Percentiles rank a stretch among this genome's conserved stretches.
These are phyloP conservation scores for Reticulitermes speratus DNA, from an alignment of 1,140 invertebrate genomes.

Conservation along the genomic window DNA sequence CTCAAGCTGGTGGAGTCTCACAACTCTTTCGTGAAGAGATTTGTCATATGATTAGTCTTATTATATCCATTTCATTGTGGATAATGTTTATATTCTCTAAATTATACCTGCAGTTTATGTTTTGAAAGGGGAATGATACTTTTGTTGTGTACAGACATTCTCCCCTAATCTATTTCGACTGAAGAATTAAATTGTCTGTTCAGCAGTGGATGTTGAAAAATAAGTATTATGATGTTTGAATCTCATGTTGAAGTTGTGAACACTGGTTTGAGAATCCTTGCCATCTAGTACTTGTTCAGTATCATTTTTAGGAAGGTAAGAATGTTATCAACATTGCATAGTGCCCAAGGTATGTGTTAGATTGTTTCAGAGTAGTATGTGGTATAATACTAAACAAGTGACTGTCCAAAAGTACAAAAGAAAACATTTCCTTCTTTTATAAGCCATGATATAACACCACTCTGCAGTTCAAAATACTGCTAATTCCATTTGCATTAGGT, in stretches of 20 bases:
- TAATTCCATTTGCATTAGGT: slow-evolving; percentile 13
- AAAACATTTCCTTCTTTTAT: slow-evolving; percentile 14
- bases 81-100: neutral
- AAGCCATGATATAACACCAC: neutral
- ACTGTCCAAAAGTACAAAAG: slow-evolving; percentile 16
- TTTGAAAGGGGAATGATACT: neutral
- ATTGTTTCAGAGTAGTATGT: slow-evolving; percentile 12
- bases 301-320: slow-evolving; percentile 13
- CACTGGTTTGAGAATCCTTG: slow-evolving; percentile 17
- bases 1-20: slow-evolving; percentile 3
- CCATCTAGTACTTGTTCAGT: slow-evolving; percentile 6
- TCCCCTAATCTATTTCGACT: neutral
- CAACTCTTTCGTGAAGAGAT: neutral
- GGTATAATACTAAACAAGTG: slow-evolving; percentile 13
- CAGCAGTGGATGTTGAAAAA: neutral
- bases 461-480: neutral
- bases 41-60: neutral
- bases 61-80: neutral
- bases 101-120: neutral
- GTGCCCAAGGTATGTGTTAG: slow-evolving; percentile 7
- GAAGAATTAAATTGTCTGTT: neutral
- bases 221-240: neutral
- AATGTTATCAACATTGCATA: slow-evolving; percentile 7
- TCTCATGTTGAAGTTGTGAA: neutral
- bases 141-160: neutral